These are phyloP conservation scores for Spea hammondii DNA, from an alignment of 2,797 vertebrate genomes.

Conservation along the genomic window DNA sequence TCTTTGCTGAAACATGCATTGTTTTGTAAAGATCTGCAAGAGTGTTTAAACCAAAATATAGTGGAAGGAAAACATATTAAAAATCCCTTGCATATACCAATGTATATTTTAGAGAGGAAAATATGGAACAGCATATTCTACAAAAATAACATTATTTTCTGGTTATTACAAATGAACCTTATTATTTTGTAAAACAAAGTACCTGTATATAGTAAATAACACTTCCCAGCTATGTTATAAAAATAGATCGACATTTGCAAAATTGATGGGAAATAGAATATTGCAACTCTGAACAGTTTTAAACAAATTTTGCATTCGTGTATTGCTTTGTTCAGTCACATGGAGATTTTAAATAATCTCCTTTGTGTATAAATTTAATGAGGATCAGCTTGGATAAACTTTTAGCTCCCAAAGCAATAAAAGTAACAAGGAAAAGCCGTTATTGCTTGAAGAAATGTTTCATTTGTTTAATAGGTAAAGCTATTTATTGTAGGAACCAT, in stretches of 20 bases:
- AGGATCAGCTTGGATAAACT: constrained; percentile 53
- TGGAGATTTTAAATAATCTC: constrained; percentile 54
- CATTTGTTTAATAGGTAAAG: constrained; percentile 54
- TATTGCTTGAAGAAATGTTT: constrained; percentile 52
- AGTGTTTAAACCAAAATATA: no score
- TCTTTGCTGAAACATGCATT: no score
- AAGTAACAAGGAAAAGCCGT: constrained; percentile 53
- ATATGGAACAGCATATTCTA: not conserved
- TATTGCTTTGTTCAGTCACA: constrained; percentile 46
- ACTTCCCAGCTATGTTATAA: not conserved
- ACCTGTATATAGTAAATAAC: not conserved
- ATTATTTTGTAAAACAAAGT: not conserved
- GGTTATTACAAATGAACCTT: not conserved
- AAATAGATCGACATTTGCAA: not conserved
- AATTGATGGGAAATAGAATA: not conserved
- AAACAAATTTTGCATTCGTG: constrained; percentile 38
- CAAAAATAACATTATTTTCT: not conserved
- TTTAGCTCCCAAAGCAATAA: constrained; percentile 53
- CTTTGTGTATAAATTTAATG: constrained; percentile 54
- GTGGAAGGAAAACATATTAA: no score
- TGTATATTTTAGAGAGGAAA: no score
- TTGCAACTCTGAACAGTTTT: constrained; percentile 24
- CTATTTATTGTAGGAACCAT: constrained; percentile 53
- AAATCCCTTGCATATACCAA: no score
- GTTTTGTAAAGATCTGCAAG: no score